A percentile compares a stretch with the other conserved stretches of the same genome.
Evolutionary conservation across 1,140 invertebrate species (phyloP).

Genomic region (Trypoxylus dichotomus): DNA sequence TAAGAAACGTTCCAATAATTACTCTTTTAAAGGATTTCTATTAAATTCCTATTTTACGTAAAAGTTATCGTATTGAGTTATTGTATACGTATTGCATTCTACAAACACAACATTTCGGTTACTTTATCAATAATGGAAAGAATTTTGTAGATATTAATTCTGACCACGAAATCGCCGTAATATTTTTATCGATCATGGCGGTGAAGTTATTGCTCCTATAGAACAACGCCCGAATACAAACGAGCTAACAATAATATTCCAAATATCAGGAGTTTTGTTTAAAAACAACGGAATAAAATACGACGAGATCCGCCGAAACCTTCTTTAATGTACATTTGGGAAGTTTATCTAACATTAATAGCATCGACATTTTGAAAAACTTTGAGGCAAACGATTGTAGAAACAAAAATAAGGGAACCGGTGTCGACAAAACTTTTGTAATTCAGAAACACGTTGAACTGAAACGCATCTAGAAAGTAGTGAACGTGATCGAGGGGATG

Average conservation of each 20-base stretch:
- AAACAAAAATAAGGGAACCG: background rate
- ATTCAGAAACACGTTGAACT: background rate
- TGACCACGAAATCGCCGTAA: conserved; percentile 13
- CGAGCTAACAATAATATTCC: background rate
- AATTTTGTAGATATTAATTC: conserved; percentile 1
- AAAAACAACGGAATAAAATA: conserved; percentile 4
- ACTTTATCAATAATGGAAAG: conserved; percentile 1
- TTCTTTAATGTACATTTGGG: background rate
- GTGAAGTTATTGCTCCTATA: conserved; percentile 13
- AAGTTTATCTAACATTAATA: conserved; percentile 13
- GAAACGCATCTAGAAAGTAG: background rate
- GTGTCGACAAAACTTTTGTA: conserved; percentile 9
- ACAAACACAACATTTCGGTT: background rate
- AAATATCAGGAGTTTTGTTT: background rate
- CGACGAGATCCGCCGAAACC: background rate
- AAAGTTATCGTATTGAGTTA: too few species aligned
- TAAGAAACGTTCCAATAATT: too few species aligned
- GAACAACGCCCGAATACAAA: background rate
- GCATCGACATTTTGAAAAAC: background rate
- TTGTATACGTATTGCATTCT: background rate
- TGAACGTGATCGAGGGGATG: background rate
- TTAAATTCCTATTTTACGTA: too few species aligned
- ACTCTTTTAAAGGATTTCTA: too few species aligned
- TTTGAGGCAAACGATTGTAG: background rate
- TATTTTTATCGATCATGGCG: conserved; percentile 13